Conservation (phyloP, 2,113 vertebrate species). For the Myiozetetes cayanensis region DNA sequence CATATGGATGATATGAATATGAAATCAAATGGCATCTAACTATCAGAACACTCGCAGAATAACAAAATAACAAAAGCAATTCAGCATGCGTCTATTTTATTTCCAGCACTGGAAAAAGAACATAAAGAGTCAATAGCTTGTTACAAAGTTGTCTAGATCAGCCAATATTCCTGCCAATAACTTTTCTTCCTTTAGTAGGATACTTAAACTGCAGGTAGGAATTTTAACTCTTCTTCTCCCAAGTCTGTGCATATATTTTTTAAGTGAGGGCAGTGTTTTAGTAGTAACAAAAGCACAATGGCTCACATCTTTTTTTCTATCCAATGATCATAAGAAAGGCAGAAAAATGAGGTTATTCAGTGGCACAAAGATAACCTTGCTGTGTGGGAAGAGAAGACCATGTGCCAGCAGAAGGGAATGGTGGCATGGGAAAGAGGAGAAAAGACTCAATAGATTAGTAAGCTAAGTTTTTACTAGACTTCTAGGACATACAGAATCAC, state of each 20-base stretch:
- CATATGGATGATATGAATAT: not conserved
- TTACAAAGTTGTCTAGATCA: not conserved
- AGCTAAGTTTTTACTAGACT: not conserved
- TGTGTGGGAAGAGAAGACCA: not conserved
- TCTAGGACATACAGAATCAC: not conserved
- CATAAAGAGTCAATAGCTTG: not conserved
- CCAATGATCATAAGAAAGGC: not conserved
- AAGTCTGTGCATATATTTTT: not conserved
- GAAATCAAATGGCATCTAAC: not conserved
- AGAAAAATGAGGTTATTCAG: not conserved
- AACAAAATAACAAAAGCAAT: not conserved
- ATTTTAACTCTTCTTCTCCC: not conserved
- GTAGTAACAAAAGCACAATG: not conserved
- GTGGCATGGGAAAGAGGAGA: not conserved
- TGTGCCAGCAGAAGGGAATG: not conserved
- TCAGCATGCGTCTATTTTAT: not conserved
- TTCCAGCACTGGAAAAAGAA: not conserved
- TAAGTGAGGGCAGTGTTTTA: not conserved
- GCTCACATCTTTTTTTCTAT: rapidly evolving
- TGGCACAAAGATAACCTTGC: not conserved
- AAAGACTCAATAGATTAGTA: not conserved
- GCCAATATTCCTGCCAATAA: not conserved
- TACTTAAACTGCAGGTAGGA: not conserved
- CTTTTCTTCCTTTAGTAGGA: not conserved
- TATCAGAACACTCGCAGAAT: not conserved